Conservation (phyloP, 2,797 vertebrate species). For the Channa striata region DNA sequence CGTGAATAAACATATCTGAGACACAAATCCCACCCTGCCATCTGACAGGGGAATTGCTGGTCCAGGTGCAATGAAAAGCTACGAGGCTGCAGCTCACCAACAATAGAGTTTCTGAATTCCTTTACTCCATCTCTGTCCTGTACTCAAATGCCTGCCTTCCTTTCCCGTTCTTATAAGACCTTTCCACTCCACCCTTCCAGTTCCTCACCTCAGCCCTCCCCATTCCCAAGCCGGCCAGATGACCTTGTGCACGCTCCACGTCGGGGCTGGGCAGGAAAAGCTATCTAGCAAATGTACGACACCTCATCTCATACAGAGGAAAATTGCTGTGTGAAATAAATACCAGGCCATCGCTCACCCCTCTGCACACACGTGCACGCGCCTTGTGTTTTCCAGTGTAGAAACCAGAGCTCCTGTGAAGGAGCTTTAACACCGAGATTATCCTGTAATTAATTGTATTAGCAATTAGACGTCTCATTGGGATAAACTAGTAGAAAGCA, state of each 20-base stretch:
- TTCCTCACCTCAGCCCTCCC: conserved; percentile 54
- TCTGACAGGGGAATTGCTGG: conserved; percentile 54
- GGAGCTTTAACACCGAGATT: conserved; percentile 40
- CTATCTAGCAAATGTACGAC: conserved; percentile 80
- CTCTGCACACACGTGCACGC: not conserved
- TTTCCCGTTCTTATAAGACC: conserved; percentile 23
- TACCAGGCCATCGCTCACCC: conserved; percentile 69
- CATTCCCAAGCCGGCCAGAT: conserved; percentile 53
- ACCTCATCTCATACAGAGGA: conserved; percentile 75
- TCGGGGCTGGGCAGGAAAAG: conserved; percentile 71
- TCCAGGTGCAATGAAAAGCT: conserved; percentile 60
- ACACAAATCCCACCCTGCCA: conserved; percentile 44
- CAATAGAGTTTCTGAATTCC: conserved; percentile 49
- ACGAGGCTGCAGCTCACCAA: conserved; percentile 33
- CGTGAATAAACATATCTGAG: conserved; percentile 51
- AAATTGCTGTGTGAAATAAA: conserved; percentile 80
- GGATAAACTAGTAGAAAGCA: not conserved
- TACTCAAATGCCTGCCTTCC: conserved; percentile 27
- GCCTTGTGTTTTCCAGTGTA: conserved; percentile 44
- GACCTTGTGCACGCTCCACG: conserved; percentile 71
- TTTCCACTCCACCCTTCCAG: conserved; percentile 38
- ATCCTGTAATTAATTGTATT: no score
- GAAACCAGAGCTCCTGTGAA: conserved; percentile 42
- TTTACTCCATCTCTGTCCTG: conserved; percentile 36
- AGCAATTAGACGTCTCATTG: conserved; percentile 8